Base-by-base conservation (phyloP, 2,113 vertebrate genomes). In the Chunga burmeisteri region DNA sequence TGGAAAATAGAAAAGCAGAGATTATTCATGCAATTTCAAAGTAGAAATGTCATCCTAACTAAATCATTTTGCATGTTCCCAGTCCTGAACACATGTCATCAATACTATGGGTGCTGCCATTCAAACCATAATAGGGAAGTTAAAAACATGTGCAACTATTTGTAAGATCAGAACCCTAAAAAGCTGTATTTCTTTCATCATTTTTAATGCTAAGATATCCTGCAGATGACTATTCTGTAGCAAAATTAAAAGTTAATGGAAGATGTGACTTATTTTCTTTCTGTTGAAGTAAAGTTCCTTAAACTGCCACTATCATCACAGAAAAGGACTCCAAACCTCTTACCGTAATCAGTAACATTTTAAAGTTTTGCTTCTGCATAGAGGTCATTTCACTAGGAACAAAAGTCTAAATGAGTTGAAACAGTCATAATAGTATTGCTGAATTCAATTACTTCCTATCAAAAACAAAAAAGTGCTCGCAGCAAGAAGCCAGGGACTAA, bases 1-100 rank as follows among this genome's bases (percentile, higher is more conserved):
- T 99, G 88, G 27, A 77, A 89, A 81, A 93, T 34, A 86, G 0
- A 91, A 83, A 80, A 94, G 49, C 30, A 73, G 23, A 92, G 46
- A 73, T 79, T 46, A 81, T 50, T 81, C 17, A 11, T 25, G 21
- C 40, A 9, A 47, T 38, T 88, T 30, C 42, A 84, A 94, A 25
- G 8, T 1, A 74, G 72, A 88, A 93, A 74, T 42, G 46, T 27
- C 40, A 62, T 29, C 27, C 2, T 32, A 66, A 75, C 27, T 18
- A 78, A 65, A 75, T 46, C 2, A 47, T 22, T 50, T 9, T 53
- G 42, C 17, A 11, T 12, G 34, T 36, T 80, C 21, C 46, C 15
- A 10, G 23, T 75, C 23, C 79, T 86, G 74, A 61, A 55, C 79
- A 88, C 19, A 20, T 9, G 8, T 63, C 12, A n/a, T 10, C 12